These are phyloP conservation scores for Solea senegalensis DNA, from an alignment of 2,113 vertebrate genomes.

Conservation along the genomic window DNA sequence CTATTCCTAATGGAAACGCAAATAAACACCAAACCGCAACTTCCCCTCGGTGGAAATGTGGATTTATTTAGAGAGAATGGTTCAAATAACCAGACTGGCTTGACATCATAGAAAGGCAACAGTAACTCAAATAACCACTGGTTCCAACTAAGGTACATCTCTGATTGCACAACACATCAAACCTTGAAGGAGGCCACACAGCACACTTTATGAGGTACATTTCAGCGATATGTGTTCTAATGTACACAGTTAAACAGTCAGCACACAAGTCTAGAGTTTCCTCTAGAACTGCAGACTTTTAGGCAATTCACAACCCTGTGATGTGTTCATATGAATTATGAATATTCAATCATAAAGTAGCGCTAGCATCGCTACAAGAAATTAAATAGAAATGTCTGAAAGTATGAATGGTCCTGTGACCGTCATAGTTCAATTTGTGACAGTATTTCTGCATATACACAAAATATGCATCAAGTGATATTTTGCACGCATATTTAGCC, in stretches of 20 bases:
- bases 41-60: no score
- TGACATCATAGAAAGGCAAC: no score
- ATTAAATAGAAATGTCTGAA: not conserved
- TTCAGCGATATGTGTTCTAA: no score
- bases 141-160: no score
- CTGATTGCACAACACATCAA: no score
- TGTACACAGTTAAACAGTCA: not conserved
- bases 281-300: not conserved
- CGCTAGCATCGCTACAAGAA: not conserved
- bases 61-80: no score
- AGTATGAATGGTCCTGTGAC: not conserved
- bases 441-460: constrained; percentile 9
- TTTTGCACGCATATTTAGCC: constrained; percentile 11
- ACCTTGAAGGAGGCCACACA: no score
- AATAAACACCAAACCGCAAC: no score
- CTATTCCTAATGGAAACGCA: no score
- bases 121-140: no score
- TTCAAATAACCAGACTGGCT: no score
- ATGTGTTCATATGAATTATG: not conserved
- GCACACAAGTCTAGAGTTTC: not conserved
- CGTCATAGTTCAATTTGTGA: not conserved
- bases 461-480: constrained; percentile 16
- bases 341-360: not conserved
- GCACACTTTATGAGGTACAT: no score
- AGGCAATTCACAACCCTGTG: not conserved